Evolutionary conservation across 2,888 invertebrate genomes (phyloP), one percentile per base, ranked within the genome.

Genomic region (Tryphoninae sp.): DNA sequence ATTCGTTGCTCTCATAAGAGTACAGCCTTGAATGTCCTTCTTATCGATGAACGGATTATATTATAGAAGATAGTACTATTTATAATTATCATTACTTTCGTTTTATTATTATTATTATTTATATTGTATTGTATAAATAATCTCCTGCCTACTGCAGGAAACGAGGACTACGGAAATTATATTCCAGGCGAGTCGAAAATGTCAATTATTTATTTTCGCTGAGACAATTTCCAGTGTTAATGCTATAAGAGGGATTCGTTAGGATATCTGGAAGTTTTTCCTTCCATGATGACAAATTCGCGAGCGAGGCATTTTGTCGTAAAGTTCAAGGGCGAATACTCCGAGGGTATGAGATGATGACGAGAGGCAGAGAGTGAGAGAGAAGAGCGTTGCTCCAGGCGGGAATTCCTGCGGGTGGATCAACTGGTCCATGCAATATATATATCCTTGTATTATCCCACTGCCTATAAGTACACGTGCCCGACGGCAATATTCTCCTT

Each of bases 241-340:
- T 2, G 40, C 11, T 55, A 2, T 23, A 16, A 16, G 42, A 45
- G 8, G 9, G 23, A 55, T 58, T 65, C 51, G 42, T 69, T 65
- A 59, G 40, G 59, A 59, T 65, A 69, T 64, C 19, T 13, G 9
- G 49, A 16, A 23, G 68, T 58, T 19, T 59, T 53, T 55, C 33
- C 26, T 33, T 73, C 62, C 51, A 16, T 11, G 22, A 53, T 53
- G 45, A 23, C 45, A 26, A 64, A 42, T 62, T 42, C 9, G 58
- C 51, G 72, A 45, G 59, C 33, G 62, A 22, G 40, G 69, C 61
- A 61, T 61, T 74, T 67, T 49, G 72, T 65, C 49, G 67, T 26
- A 74, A 76, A 80, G 83, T 83, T 83, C 83, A 83, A 83, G 83
- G 83, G 79, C 83, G 80, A 55, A 81, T 81, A 74, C 79, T 83